These are phyloP conservation scores for Psix sp. DNA, from an alignment of 1,140 invertebrate species.

Conservation along the genomic window DNA sequence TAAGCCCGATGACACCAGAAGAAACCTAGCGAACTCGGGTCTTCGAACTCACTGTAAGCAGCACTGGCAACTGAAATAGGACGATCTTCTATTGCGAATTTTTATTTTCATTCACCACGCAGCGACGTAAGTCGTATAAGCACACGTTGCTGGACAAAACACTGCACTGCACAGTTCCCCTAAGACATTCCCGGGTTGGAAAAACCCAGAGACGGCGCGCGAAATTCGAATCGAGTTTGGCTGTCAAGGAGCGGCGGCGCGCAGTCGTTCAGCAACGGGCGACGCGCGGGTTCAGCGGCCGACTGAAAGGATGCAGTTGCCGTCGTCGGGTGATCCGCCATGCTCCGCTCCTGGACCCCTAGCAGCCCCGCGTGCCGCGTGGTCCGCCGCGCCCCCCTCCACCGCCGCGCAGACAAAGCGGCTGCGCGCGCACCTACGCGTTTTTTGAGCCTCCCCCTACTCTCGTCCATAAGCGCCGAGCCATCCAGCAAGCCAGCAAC, in stretches of 20 bases:
- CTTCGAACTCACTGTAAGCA: no score
- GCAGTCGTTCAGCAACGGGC: slow-evolving; percentile 59
- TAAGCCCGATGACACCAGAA: no score
- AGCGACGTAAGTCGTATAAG: slow-evolving; percentile 39
- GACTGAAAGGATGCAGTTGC: slow-evolving; percentile 76
- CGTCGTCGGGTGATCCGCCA: slow-evolving; percentile 68
- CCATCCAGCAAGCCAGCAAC: slow-evolving; percentile 37
- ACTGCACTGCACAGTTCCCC: slow-evolving; percentile 7
- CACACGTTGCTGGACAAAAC: slow-evolving; percentile 41
- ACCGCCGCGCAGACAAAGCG: slow-evolving; percentile 72
- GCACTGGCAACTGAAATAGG: no score
- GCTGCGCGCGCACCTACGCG: slow-evolving; percentile 74
- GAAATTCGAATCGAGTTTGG: slow-evolving; percentile 18
- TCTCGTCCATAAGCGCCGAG: slow-evolving; percentile 24
- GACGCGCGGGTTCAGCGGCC: slow-evolving; percentile 77
- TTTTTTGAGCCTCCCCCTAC: slow-evolving; percentile 68
- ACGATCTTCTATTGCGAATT: no score
- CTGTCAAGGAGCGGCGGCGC: slow-evolving; percentile 23
- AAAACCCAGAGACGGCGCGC: slow-evolving; percentile 3
- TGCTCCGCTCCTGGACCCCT: slow-evolving; percentile 71
- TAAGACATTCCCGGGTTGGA: neutral
- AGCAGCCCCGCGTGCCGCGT: slow-evolving; percentile 67
- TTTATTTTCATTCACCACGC: slow-evolving; percentile 14
- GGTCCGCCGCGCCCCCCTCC: slow-evolving; percentile 55
- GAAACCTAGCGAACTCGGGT: no score